Conservation (phyloP, 37 sponge, comb jelly and placozoan species). For the Axinella damicornis region DNA sequence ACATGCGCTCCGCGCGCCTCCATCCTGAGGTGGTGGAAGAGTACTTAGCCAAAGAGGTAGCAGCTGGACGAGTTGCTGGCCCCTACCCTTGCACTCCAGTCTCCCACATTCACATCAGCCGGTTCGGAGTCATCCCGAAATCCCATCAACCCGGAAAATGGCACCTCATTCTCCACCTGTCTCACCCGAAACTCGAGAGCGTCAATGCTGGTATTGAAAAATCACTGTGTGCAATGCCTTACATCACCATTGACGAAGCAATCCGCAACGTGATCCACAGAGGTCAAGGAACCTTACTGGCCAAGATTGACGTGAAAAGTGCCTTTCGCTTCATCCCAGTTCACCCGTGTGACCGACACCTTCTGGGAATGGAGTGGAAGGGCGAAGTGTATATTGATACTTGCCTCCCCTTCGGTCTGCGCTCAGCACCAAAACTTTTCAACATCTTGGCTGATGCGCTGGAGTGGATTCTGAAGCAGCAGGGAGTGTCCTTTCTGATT, state of each 20-base stretch:
- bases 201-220: conserved; percentile 22
- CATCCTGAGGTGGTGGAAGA: conserved; percentile 12
- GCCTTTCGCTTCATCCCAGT: conserved; percentile 33
- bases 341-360: conserved; percentile 36
- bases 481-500: conserved; percentile 1
- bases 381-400: conserved; percentile 32
- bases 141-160: conserved; percentile 5
- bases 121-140: conserved; percentile 36
- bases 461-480: conserved; percentile 23
- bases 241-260: conserved; percentile 26
- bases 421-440: conserved; percentile 50
- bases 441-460: conserved; percentile 23
- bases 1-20: not conserved
- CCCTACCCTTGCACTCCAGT: not conserved
- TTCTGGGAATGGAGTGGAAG: conserved; percentile 40
- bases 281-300: conserved; percentile 25
- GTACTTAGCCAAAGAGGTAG: conserved; percentile 10
- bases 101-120: not conserved
- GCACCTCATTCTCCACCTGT: conserved; percentile 30
- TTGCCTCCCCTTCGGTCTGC: conserved; percentile 45
- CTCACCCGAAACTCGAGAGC: conserved; percentile 11
- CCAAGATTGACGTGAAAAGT: not conserved
- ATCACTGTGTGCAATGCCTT: conserved; percentile 28
- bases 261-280: not conserved
- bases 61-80: not conserved